These are phyloP conservation scores for Tiaroga cobitis DNA, from an alignment of 2,797 vertebrate species.

Conservation along the genomic window DNA sequence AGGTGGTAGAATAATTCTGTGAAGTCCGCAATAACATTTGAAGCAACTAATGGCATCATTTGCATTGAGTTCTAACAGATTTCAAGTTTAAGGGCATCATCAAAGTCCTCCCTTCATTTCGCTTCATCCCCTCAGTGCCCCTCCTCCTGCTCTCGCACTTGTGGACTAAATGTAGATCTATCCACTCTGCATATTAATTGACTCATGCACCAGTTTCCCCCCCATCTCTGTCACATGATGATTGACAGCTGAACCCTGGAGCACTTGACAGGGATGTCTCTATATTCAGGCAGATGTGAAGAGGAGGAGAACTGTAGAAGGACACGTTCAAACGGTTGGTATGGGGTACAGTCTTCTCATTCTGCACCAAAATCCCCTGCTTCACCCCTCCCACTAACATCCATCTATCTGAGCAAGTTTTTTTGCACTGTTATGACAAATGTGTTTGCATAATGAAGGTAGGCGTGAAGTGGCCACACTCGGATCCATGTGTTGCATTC, in stretches of 20 bases:
- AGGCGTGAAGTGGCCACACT: constrained; percentile 45
- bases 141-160: constrained; percentile 47
- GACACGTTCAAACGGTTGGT: constrained; percentile 32
- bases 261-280: constrained; percentile 63
- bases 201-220: constrained; percentile 70
- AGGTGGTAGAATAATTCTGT: neutral
- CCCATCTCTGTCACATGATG: constrained; percentile 61
- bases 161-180: constrained; percentile 68
- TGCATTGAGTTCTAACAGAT: constrained; percentile 18
- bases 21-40: constrained; percentile 3
- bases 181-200: constrained; percentile 73
- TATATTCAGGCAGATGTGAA: constrained; percentile 60
- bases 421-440: constrained; percentile 37
- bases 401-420: constrained; percentile 32
- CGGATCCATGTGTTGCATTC: constrained; percentile 27
- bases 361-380: constrained; percentile 18
- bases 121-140: constrained; percentile 32
- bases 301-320: constrained; percentile 39
- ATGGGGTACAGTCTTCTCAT: neutral
- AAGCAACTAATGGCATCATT: constrained; percentile 21
- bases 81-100: constrained; percentile 28
- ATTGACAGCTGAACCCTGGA: constrained; percentile 70
- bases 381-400: constrained; percentile 29
- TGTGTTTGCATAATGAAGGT: constrained; percentile 40
- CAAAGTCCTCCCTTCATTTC: constrained; percentile 17